A percentile compares a stretch with the other conserved stretches of the same genome.
These are phyloP conservation scores for Parambassis ranga DNA, from an alignment of 2,797 vertebrate species.

Conservation along the genomic window DNA sequence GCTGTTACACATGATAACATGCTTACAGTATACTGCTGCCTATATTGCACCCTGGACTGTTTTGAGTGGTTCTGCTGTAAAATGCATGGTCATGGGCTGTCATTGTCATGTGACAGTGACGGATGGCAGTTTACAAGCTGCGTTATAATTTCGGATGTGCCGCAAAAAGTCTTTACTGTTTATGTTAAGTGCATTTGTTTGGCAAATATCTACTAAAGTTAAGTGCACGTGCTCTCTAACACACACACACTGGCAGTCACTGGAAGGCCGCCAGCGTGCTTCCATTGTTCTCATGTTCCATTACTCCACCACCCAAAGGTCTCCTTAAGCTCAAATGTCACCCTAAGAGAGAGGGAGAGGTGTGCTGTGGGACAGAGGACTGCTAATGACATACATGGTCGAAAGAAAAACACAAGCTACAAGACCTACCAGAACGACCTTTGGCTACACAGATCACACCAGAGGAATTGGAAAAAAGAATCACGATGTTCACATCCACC, in stretches of 20 bases:
- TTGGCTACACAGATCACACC: neutral
- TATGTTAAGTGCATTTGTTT: neutral
- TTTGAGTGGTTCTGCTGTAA: neutral
- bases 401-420: neutral
- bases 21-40: neutral
- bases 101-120: neutral
- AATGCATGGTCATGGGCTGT: neutral
- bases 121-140: neutral
- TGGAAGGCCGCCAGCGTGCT: neutral
- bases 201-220: conserved; percentile 3
- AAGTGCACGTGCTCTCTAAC: neutral
- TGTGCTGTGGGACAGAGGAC: neutral
- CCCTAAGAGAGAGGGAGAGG: neutral
- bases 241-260: neutral
- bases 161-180: conserved; percentile 1
- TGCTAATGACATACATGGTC: neutral
- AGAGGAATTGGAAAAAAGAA: too few species aligned
- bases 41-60: neutral
- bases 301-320: neutral
- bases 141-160: neutral
- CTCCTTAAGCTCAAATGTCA: neutral
- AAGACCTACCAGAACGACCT: neutral
- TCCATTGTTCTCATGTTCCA: neutral
- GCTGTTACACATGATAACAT: neutral
- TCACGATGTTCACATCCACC: too few species aligned